A percentile compares a stretch with the other conserved stretches of the same genome.
Conservation (phyloP, 2,113 vertebrate genomes). For the Macrotis lagotis region DNA sequence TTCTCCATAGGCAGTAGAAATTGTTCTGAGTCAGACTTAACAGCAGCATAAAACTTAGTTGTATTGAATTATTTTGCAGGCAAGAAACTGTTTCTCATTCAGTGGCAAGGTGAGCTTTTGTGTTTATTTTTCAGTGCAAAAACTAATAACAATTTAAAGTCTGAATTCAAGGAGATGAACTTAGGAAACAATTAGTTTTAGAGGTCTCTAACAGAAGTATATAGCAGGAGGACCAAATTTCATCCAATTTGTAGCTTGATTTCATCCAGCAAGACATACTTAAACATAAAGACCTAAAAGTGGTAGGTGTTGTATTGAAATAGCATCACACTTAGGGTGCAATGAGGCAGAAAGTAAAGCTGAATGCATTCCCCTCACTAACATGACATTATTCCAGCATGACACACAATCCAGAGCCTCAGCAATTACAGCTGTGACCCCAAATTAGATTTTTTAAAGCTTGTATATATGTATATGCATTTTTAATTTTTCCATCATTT, state of each 20-base stretch:
- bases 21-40: constrained; percentile 35
- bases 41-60: constrained; percentile 30
- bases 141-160: constrained; percentile 68
- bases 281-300: constrained; percentile 77
- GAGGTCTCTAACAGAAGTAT: constrained; percentile 33
- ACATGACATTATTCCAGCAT: constrained; percentile 76
- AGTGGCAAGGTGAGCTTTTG: constrained; percentile 62
- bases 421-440: constrained; percentile 73
- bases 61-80: constrained; percentile 41
- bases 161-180: constrained; percentile 61
- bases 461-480: constrained; percentile 65
- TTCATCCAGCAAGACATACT: constrained; percentile 77
- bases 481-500: constrained; percentile 61
- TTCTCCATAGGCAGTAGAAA: constrained; percentile 23
- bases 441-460: constrained; percentile 72
- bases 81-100: constrained; percentile 47
- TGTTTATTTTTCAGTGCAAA: constrained; percentile 66
- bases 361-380: constrained; percentile 68
- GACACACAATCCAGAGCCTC: constrained; percentile 63
- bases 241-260: constrained; percentile 65
- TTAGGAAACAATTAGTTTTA: constrained; percentile 42
- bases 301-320: constrained; percentile 76
- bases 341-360: constrained; percentile 73
- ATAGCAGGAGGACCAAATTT: constrained; percentile 65
- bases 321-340: constrained; percentile 73